Evolutionary conservation across 2,113 vertebrate genomes (phyloP).

Genomic region (Callaeas wilsoni): DNA sequence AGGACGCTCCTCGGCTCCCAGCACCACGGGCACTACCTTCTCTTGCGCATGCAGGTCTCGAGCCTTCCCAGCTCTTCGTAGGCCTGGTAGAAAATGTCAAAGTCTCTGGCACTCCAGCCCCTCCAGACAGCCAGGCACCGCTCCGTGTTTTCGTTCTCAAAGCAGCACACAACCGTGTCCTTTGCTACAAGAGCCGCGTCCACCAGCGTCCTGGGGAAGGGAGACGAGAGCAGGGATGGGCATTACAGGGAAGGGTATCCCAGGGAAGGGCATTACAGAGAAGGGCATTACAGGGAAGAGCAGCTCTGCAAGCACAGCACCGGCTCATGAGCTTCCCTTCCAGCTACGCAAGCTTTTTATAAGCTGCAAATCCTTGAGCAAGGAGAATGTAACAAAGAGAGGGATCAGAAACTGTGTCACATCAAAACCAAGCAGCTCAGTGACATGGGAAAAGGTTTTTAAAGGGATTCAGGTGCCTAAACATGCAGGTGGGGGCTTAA

Average conservation of each 20-base stretch:
- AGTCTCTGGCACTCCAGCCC: constrained; percentile 86
- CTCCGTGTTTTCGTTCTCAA: constrained; percentile 75
- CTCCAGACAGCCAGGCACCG: constrained; percentile 94
- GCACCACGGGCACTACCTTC: constrained; percentile 76
- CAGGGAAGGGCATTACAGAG: not conserved
- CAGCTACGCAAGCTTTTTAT: not conserved
- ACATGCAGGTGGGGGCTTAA: not conserved
- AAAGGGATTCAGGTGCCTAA: not conserved
- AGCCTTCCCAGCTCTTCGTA: constrained; percentile 87
- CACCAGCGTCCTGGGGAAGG: constrained; percentile 73
- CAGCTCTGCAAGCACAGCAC: not conserved
- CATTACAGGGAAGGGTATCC: not conserved
- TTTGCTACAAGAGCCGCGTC: constrained; percentile 84
- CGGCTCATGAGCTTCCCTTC: not conserved
- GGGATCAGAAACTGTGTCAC: not conserved
- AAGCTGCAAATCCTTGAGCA: not conserved
- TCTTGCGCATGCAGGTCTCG: constrained; percentile 83
- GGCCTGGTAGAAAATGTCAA: constrained; percentile 90
- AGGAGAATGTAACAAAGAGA: not conserved
- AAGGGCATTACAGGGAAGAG: not conserved
- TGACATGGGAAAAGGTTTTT: not conserved
- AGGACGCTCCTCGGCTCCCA: constrained; percentile 28
- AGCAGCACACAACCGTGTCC: constrained; percentile 90
- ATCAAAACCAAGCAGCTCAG: not conserved
- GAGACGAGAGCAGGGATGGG: constrained; percentile 14